phyloP scores from a whole-genome alignment of 2,888 invertebrate species.

The Andrena haemorrhoa region DNA sequence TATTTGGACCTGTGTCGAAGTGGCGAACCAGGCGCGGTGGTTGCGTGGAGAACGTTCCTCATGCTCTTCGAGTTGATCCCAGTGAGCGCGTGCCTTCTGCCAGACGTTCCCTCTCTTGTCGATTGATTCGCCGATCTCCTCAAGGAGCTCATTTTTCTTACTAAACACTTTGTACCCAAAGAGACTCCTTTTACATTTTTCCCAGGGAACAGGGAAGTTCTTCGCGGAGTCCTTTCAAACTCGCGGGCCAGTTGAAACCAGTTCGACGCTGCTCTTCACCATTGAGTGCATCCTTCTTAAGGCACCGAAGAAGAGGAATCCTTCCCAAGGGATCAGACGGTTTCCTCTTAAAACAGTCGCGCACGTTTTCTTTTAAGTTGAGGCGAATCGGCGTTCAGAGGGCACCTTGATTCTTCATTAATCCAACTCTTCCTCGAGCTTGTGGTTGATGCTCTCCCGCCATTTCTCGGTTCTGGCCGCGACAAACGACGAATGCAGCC shows the following conservation, averaged over 20 bases:
- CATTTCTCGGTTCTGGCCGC: neutral
- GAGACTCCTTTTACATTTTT: conserved; percentile 18
- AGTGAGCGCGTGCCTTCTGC: conserved; percentile 73
- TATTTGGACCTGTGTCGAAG: conserved; percentile 82
- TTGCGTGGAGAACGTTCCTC: conserved; percentile 68
- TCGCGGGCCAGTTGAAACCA: neutral
- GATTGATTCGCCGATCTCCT: conserved; percentile 75
- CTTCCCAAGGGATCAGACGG: neutral
- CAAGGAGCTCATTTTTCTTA: conserved; percentile 75
- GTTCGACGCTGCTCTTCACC: neutral
- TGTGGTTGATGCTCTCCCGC: neutral
- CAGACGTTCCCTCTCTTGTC: conserved; percentile 71
- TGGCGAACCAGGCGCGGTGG: conserved; percentile 76
- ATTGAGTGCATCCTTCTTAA: too few relatives aligned
- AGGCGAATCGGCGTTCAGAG: neutral
- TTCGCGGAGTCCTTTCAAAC: neutral
- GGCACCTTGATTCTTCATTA: neutral
- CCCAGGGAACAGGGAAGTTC: neutral
- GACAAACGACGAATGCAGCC: neutral
- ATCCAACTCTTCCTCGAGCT: neutral
- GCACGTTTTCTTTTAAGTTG: neutral
- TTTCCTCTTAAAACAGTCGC: neutral
- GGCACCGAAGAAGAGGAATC: neutral
- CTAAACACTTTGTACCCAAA: neutral
- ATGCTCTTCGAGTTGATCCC: conserved; percentile 77